Evolutionary conservation across 2,888 invertebrate genomes (phyloP), one percentile per base, ranked within the genome.

Genomic region (Trichacis sp.): DNA sequence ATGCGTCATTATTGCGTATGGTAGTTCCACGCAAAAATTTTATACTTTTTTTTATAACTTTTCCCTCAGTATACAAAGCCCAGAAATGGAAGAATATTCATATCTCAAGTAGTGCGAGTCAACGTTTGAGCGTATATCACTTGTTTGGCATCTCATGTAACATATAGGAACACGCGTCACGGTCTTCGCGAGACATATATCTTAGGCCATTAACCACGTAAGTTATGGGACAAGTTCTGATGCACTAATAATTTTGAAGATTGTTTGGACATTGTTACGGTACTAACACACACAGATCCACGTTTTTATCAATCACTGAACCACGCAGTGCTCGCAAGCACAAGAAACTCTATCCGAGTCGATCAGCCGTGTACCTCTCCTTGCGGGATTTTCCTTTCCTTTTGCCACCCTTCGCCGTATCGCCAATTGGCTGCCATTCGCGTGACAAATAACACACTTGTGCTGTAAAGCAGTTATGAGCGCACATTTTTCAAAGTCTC

Each of bases 191-290:
- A 47, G 52, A 54, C 56, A 42, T 57, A 50, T 50, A 45, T 58
- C 61, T 56, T 60, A 75, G 77, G 68, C 81, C 80, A 83, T 83
- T 83, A 82, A 77, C 70, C 71, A 49, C 69, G 73, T 82, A 81
- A 83, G 81, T 83, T 83, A 83, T 82, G 82, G 73, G 80, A 76
- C 79, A 82, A 83, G 80, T 82, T 82, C 77, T 83, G 77, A 83
- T 83, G 81, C 81, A 77, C 80, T 79, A 81, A 83, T 83, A 83
- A 83, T 82, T 75, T 77, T 79, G 79, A 73, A 75, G 80, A 83
- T 82, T 77, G 79, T 65, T 75, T 58, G 49, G 70, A 64, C 64
- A 55, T 68, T 70, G 42, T 12, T 63, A 46, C 42, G 62, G 53
- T 42, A 53, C 51, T 43, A 48, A 24, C 45, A 48, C 49, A 45